A percentile compares a stretch with the other conserved stretches of the same genome.
These are phyloP conservation scores for Lethenteron reissneri DNA, from an alignment of 2,113 vertebrate species.

Conservation along the genomic window DNA sequence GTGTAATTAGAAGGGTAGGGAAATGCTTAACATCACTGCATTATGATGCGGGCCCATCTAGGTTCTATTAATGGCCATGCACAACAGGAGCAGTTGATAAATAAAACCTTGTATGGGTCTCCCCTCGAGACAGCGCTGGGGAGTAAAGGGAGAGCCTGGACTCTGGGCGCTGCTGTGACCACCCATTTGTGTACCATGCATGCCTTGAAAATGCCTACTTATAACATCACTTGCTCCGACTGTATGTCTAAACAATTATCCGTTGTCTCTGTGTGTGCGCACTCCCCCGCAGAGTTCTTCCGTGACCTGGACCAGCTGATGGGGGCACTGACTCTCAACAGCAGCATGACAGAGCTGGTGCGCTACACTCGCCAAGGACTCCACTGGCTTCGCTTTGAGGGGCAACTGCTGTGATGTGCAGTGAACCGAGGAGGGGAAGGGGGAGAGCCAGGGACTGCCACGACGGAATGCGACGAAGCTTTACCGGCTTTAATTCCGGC, in stretches of 20 bases:
- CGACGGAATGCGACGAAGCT: not conserved
- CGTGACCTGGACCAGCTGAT: slow-evolving; percentile 82
- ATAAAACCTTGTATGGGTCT: no score
- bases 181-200: slow-evolving; percentile 12
- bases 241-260: slow-evolving; percentile 6
- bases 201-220: slow-evolving; percentile 10
- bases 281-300: slow-evolving; percentile 58
- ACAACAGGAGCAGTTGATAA: no score
- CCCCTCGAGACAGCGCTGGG: no score
- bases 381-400: slow-evolving; percentile 72
- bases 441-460: not conserved
- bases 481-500: not conserved
- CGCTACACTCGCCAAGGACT: slow-evolving; percentile 89
- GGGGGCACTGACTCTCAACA: slow-evolving; percentile 80
- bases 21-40: no score
- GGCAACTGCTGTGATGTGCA: slow-evolving; percentile 32
- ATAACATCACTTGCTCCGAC: no score
- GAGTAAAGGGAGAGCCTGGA: not conserved
- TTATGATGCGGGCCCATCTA: no score
- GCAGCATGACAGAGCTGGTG: slow-evolving; percentile 76
- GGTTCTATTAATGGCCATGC: no score
- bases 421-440: not conserved
- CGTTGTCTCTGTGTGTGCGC: slow-evolving; percentile 9
- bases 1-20: no score
- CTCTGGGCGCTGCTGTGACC: slow-evolving; percentile 14